phyloP scores from a whole-genome alignment of 2,888 invertebrate genomes.

The Anthrax anthrax region DNA sequence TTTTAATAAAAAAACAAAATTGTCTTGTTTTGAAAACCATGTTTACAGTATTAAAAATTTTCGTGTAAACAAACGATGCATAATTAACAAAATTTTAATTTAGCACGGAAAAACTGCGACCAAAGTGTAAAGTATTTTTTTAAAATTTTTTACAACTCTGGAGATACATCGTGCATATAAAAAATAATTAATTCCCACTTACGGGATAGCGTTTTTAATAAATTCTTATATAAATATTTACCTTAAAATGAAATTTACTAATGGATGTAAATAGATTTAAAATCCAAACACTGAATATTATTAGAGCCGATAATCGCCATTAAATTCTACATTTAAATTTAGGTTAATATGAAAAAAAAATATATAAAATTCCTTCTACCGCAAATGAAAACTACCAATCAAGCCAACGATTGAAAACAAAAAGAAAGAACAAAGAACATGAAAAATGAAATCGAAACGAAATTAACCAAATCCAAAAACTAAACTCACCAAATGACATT shows the following conservation, averaged over 20 bases:
- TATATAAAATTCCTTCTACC: too few species aligned
- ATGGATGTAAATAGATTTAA: not conserved
- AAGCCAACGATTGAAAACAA: too few species aligned
- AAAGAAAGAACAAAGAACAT: too few species aligned
- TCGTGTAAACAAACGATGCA: constrained; percentile 34
- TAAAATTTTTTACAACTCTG: constrained; percentile 35
- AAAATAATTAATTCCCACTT: not conserved
- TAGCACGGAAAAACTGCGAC: constrained; percentile 48
- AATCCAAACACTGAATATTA: not conserved
- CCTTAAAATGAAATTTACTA: not conserved
- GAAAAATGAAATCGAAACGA: too few species aligned
- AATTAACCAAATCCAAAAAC: too few species aligned
- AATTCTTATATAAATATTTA: not conserved
- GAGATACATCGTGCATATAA: constrained; percentile 47
- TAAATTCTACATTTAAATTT: not conserved
- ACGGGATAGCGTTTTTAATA: not conserved
- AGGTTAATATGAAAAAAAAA: too few species aligned
- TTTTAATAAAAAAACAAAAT: not conserved
- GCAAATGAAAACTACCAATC: too few species aligned
- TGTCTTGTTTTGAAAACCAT: constrained; percentile 35
- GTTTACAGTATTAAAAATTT: constrained; percentile 25
- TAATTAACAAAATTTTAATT: constrained; percentile 29
- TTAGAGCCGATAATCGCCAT: not conserved
- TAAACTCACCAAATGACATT: too few species aligned
- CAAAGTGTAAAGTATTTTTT: constrained; percentile 38